Evolutionary conservation across 2,113 vertebrate species (phyloP).

Genomic region (Oryzias woworae): DNA sequence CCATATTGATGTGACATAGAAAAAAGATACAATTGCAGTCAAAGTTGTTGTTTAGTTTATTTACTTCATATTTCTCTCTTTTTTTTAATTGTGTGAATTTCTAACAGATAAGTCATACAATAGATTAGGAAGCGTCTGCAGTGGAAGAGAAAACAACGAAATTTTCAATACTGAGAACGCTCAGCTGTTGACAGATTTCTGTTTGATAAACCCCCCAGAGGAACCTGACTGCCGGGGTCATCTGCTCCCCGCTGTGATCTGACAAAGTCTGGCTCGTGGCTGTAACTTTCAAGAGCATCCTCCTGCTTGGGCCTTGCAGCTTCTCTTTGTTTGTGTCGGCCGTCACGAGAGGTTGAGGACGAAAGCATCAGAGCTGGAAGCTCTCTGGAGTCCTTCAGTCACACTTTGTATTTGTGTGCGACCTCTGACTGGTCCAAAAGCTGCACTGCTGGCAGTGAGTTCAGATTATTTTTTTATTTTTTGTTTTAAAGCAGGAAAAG

Average conservation of each 20-base stretch:
- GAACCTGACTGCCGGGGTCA: constrained; percentile 10
- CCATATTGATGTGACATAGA: too few species aligned
- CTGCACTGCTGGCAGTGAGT: constrained; percentile 29
- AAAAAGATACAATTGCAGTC: too few species aligned
- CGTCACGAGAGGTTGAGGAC: constrained; percentile 45
- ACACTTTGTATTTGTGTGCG: constrained; percentile 26
- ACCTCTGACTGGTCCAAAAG: constrained; percentile 18
- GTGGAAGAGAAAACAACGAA: neutral
- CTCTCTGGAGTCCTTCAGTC: constrained; percentile 30
- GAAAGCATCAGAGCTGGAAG: constrained; percentile 26
- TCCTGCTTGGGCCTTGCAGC: constrained; percentile 63
- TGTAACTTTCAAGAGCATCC: constrained; percentile 50
- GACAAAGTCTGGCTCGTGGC: constrained; percentile 28
- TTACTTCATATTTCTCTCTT: too few species aligned
- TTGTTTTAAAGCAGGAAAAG: constrained; percentile 13
- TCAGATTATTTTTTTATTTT: neutral
- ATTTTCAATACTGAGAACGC: neutral
- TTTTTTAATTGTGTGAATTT: neutral
- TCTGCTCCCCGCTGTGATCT: constrained; percentile 23
- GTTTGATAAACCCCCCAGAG: neutral
- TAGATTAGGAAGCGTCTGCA: neutral
- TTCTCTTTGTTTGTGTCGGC: constrained; percentile 66
- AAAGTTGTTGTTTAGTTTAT: too few species aligned
- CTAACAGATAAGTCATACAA: neutral
- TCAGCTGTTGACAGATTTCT: constrained; percentile 4